phyloP scores from a whole-genome alignment of 1,140 invertebrate species.

The Mercenaria mercenaria region DNA sequence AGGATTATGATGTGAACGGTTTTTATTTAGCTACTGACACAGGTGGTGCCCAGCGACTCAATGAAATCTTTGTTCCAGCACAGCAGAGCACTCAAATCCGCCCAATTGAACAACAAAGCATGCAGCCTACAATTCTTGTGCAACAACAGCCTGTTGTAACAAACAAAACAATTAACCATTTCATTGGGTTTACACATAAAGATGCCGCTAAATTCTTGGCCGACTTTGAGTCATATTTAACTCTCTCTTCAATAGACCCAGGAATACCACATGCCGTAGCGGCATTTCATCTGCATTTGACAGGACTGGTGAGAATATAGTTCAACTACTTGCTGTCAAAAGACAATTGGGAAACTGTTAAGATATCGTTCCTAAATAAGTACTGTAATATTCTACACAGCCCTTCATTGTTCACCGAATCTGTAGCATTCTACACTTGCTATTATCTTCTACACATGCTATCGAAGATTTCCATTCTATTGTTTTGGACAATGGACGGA shows the following conservation, averaged over 20 bases:
- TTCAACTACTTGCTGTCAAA: background rate
- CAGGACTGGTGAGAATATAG: no score
- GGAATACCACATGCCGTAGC: background rate
- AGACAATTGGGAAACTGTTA: background rate
- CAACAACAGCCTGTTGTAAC: no score
- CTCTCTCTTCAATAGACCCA: background rate
- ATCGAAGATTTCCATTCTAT: background rate
- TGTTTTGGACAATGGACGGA: background rate
- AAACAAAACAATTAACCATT: no score
- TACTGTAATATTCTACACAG: background rate
- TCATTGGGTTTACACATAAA: background rate
- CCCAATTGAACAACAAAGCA: no score
- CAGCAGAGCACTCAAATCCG: no score
- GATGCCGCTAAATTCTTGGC: background rate
- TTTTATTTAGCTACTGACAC: no score
- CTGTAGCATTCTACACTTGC: background rate
- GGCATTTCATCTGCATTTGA: no score
- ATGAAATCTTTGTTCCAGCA: no score
- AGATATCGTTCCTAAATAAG: background rate
- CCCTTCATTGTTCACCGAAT: background rate
- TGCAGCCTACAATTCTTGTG: no score
- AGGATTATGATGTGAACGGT: no score
- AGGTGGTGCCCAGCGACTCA: no score
- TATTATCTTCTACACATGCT: background rate
- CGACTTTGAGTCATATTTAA: background rate